Evolutionary conservation across 64 coral and sea anemone species (phyloP), one percentile per base, ranked within the genome.

Genomic region (Porites australiensis): DNA sequence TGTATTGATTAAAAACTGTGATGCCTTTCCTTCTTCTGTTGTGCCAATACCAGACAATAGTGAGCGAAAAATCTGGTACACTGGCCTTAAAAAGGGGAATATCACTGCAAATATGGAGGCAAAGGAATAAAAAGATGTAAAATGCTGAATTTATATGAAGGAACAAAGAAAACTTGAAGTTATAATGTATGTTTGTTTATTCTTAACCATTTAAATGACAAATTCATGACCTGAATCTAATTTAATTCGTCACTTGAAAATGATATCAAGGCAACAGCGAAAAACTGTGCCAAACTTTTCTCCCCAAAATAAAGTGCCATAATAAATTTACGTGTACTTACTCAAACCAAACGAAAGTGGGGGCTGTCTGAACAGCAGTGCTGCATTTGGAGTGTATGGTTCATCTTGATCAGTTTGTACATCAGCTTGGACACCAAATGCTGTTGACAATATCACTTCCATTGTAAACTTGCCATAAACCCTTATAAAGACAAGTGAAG

Each of bases 381-480:
- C 19, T 27, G 88, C 88, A 77, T 78, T 78, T n/a, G 88, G 13
- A 9, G 64, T 63, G 63, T 77, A 89, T 3, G 7, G 64, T 20
- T 89, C 88, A 77, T 89, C 23, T 10, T 43, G 27, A 59, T 66
- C 44, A n/a, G 54, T 89, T 45, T 89, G 88, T 79, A 67, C 48
- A n/a, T 79, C 58, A 10, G 19, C 54, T 8, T 89, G 72, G 58
- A 78, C 18, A 15, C 88, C 88, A 79, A 89, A 89, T 8, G 88
- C 88, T 51, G 88, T 37, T 10, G 52, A 47, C 52, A 89, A 67
- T 12, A 89, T 89, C 12, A 79, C 76, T 50, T 89, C 88, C 72
- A 89, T 77, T 0, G 88, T 79, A 65, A 89, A 89, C 53, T 77
- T 88, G 47, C 68, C 86, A 63, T 77, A 88, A 72, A 69, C 74